Percentiles rank a stretch among this genome's conserved stretches.
Conservation (phyloP, 2,797 vertebrate species). For the Acanthiza pusilla region DNA sequence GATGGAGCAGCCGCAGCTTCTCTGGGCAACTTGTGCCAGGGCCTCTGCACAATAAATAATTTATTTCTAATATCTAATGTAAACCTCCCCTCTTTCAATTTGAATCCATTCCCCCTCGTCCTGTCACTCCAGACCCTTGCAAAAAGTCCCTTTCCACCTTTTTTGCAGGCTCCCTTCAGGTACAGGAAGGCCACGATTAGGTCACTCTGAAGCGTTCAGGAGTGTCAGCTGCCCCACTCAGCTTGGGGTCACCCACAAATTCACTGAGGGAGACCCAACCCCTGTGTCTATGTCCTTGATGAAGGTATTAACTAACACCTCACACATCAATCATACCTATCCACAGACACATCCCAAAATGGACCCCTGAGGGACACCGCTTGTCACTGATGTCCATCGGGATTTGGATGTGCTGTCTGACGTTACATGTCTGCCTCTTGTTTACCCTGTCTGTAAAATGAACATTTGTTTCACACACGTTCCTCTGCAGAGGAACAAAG, state of each 20-base stretch:
- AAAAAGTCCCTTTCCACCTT: neutral
- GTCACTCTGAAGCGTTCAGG: neutral
- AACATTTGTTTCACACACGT: neutral
- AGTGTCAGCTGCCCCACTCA: neutral
- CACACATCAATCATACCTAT: neutral
- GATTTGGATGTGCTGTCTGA: neutral
- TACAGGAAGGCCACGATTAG: neutral
- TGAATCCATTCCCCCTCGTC: neutral
- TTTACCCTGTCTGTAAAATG: neutral
- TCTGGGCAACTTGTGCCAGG: rapidly evolving
- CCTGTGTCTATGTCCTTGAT: neutral
- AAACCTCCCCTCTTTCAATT: neutral
- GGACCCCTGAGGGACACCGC: neutral
- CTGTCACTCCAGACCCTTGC: neutral
- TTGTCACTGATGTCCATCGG: neutral
- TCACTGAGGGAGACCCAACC: neutral
- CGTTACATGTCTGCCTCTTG: neutral
- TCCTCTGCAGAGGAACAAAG: neutral
- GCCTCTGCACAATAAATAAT: neutral
- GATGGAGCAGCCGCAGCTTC: neutral
- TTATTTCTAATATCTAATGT: neutral
- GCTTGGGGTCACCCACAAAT: no score
- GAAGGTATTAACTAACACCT: neutral
- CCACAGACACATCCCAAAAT: rapidly evolving
- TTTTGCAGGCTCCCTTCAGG: neutral